Percentiles rank a stretch among this genome's conserved stretches.
Evolutionary conservation across 2,888 invertebrate genomes (phyloP).

Genomic region (Drosophila borealis): DNA sequence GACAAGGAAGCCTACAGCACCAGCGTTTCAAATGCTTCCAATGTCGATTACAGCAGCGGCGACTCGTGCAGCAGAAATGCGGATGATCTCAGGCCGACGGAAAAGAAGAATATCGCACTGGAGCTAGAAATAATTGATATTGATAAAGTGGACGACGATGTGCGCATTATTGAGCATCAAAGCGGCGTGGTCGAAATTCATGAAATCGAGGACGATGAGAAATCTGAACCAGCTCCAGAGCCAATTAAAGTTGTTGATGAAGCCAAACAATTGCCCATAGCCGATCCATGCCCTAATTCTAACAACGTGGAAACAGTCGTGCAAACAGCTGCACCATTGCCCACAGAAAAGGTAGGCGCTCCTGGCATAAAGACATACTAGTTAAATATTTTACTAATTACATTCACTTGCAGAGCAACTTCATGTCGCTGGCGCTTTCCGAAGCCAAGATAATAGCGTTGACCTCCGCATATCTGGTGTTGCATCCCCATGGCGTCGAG

Average conservation of each 20-base stretch:
- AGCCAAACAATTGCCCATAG: conserved; percentile 25
- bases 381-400: not conserved
- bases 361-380: no score
- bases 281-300: conserved; percentile 23
- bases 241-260: conserved; percentile 3
- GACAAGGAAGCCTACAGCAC: conserved; percentile 71
- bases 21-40: conserved; percentile 58
- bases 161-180: conserved; percentile 76
- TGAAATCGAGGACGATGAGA: conserved; percentile 73
- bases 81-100: conserved; percentile 27
- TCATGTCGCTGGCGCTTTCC: conserved; percentile 54
- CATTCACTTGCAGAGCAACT: conserved; percentile 25
- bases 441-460: conserved; percentile 93
- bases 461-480: conserved; percentile 93
- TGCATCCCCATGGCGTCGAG: conserved; percentile 97
- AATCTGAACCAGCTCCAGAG: conserved; percentile 29
- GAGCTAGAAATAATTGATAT: conserved; percentile 76
- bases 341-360: conserved; percentile 28
- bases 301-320: conserved; percentile 1
- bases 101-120: conserved; percentile 9
- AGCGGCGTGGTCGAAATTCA: conserved; percentile 73
- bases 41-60: conserved; percentile 58
- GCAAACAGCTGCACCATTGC: not conserved
- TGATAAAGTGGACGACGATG: conserved; percentile 81
- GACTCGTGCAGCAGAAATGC: conserved; percentile 42